Evolutionary conservation across 2,888 invertebrate genomes (phyloP).

Genomic region (Diogma glabrata): DNA sequence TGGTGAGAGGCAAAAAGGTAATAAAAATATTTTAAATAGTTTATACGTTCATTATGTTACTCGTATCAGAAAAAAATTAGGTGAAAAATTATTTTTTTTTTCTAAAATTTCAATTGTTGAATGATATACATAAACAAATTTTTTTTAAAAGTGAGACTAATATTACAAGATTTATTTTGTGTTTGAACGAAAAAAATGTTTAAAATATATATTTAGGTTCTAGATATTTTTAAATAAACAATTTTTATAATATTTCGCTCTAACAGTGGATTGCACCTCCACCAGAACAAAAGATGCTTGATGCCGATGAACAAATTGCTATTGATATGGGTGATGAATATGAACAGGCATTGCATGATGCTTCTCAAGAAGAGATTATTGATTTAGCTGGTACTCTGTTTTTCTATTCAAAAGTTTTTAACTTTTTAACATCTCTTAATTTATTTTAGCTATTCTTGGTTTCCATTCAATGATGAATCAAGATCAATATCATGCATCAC

Average conservation of each 20-base stretch:
- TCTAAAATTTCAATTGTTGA: too few species aligned
- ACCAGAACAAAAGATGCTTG: conserved; percentile 54
- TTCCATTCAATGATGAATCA: conserved; percentile 99
- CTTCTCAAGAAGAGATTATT: conserved; percentile 93
- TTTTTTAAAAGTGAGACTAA: too few species aligned
- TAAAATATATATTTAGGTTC: neutral
- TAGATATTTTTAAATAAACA: neutral
- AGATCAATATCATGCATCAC: conserved; percentile 96
- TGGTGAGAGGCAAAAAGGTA: conserved; percentile 74
- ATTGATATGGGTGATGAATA: conserved; percentile 92
- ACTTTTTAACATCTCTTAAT: conserved; percentile 5
- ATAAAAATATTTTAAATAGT: neutral
- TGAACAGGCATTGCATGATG: conserved; percentile 75
- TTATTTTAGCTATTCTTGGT: conserved; percentile 81
- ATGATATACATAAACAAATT: too few species aligned
- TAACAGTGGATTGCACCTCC: conserved; percentile 75
- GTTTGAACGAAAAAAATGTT: neutral
- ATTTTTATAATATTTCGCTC: conserved; percentile 5
- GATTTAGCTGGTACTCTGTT: conserved; percentile 74
- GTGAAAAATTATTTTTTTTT: too few species aligned
- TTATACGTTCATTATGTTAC: conserved; percentile 23
- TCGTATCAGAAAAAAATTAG: too few species aligned
- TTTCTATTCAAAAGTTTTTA: too few species aligned
- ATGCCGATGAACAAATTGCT: conserved; percentile 83
- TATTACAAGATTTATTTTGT: too few species aligned